Evolutionary conservation across 2,797 vertebrate genomes (phyloP), one percentile per base, ranked within the genome.

Genomic region (Typhlichthys subterraneus): DNA sequence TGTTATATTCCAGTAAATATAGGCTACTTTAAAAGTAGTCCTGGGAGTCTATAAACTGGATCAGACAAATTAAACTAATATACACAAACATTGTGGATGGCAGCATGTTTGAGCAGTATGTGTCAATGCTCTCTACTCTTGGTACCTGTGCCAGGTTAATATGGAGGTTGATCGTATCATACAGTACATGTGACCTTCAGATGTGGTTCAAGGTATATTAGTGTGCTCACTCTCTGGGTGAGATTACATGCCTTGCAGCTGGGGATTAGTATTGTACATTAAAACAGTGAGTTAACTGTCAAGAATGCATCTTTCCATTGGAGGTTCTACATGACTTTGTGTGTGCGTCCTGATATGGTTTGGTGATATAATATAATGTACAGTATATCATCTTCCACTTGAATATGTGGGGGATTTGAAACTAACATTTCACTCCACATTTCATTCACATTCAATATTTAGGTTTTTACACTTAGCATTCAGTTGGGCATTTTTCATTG

Each of bases 261-360:
- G 62, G 54, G 65, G 70, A 81, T 82, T 85, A 75, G 62, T 57
- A 78, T 71, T 80, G 73, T 66, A 67, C 76, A 83, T 8, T 73
- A 77, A 63, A 59, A 68, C 71, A 68, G 19, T 70, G 54, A 62
- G 63, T 84, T 64, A 84, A 61, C 61, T 76, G 68, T 65, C 38
- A 68, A 64, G 71, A 82, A 79, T 68, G 70, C 62, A 69, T 60
- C 69, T 75, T 66, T 71, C 59, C 47, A 63, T 1, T 49, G 31
- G 23, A 52, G 13, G 53, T 55, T 58, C 59, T 12, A 1, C 12
- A 12, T 62, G 23, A 13, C 19, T 52, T 31, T 57, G 48, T 61
- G 45, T 53, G 17, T 45, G 54, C 61, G 31, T 14, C 4, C n/a
- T 51, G 59, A 33, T 10, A 52, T 46, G 19, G 58, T 0, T 33